Percentiles rank a stretch among this genome's conserved stretches.
Evolutionary conservation across 2,797 vertebrate species (phyloP).

Genomic region (Myotis findleyi): DNA sequence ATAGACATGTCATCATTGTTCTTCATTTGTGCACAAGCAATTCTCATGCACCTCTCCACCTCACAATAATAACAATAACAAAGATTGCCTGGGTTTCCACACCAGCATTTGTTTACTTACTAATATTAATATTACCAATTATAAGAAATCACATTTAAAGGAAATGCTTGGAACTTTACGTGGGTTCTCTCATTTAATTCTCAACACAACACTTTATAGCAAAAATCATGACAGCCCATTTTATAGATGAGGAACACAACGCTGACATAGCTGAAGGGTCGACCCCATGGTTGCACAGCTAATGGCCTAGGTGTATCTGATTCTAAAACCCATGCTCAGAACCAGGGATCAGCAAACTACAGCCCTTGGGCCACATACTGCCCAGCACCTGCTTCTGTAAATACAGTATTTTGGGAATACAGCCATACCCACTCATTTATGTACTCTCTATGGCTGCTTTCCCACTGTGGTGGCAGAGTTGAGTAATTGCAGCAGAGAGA

Average conservation of each 20-base stretch:
- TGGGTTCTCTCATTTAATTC: constrained; percentile 37
- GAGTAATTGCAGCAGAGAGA: not conserved
- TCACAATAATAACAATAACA: not conserved
- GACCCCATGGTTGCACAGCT: not conserved
- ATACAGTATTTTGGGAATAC: not conserved
- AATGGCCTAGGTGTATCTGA: not conserved
- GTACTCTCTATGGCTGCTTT: not conserved
- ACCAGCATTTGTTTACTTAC: not conserved
- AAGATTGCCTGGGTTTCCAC: not conserved
- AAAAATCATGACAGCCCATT: not conserved
- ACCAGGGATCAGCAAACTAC: not conserved
- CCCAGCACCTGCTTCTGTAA: not conserved
- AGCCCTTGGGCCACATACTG: not conserved
- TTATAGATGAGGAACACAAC: constrained; percentile 6
- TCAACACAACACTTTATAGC: not conserved
- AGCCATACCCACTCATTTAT: not conserved
- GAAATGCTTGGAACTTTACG: not conserved
- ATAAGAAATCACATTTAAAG: constrained; percentile 9
- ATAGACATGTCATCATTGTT: not conserved
- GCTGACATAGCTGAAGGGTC: not conserved
- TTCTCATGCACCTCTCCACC: not conserved
- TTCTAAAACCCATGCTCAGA: not conserved
- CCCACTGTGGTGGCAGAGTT: not conserved
- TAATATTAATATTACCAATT: constrained; percentile 39
- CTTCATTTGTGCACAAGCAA: not conserved